Conservation (phyloP, 2,888 invertebrate genomes). For the Drosophila tanythrix region DNA sequence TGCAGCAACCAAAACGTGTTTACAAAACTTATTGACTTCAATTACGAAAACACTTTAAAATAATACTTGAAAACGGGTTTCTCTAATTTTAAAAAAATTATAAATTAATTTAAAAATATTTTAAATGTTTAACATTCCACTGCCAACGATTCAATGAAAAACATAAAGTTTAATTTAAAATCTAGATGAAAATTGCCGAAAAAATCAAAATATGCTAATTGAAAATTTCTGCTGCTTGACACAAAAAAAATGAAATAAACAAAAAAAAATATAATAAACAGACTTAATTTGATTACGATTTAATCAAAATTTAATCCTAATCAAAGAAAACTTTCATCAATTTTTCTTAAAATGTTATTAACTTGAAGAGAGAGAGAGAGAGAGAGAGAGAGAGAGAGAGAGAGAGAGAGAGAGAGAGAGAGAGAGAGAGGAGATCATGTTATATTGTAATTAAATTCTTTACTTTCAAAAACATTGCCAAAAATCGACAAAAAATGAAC, state of each 20-base stretch:
- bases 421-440: too few species aligned
- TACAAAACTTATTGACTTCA: not conserved
- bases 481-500: not conserved
- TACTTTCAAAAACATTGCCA: not conserved
- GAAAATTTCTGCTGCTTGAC: not conserved
- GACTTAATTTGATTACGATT: not conserved
- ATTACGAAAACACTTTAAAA: not conserved
- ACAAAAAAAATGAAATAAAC: not conserved
- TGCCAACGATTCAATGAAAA: conserved; percentile 22
- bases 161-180: not conserved
- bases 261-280: not conserved
- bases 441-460: not conserved
- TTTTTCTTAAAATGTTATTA: too few species aligned
- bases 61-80: conserved; percentile 1
- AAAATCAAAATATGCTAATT: not conserved
- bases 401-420: too few species aligned
- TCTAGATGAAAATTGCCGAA: not conserved
- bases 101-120: not conserved
- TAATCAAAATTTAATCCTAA: too few species aligned
- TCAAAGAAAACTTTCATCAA: not conserved
- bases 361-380: too few species aligned
- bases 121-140: conserved; percentile 24
- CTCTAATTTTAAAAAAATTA: not conserved
- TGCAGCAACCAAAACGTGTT: conserved; percentile 19
- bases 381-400: too few species aligned